Base-by-base conservation (phyloP, 2,888 invertebrate genomes). In the Yponomeuta sedellus region DNA sequence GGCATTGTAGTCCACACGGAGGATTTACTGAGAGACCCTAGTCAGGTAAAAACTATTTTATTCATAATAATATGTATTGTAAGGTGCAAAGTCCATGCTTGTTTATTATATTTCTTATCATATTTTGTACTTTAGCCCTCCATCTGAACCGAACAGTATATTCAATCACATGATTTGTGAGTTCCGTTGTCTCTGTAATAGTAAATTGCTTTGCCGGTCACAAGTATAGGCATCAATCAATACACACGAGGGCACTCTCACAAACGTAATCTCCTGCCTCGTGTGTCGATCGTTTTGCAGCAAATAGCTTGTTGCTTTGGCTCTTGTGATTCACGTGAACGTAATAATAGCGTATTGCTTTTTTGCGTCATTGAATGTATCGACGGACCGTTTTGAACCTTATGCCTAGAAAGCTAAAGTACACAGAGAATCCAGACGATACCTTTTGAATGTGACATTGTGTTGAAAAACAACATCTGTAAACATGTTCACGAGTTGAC, bases 1-100 rank as follows among this genome's bases (percentile, higher is more conserved):
- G 98, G 98, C 20, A 94, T 98, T 71, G 97, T 97, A 70, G 97
- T 97, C 11, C 97, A 98, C 80, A 96, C 97, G 0, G 98, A 98
- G 87, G 98, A 98, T 79, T 91, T 97, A 72, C 91, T 98, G 64
- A 92, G 96, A 69, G 97, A 98, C 86, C 94, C 96, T 10, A 93
- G 94, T 34, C 95, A 97, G 92, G 95, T 94, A 82, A 81, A n/a
- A 74, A 28, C 11, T 58, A 39, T 61, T 22, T 16, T 57, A 34
- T 34, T 34, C 8, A 34, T 8, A 34, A 34, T 34, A 5, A 34
- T 34, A 8, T 34, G 34, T 34, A 8, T 34, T 34, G 34, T 34
- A 34, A 8, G 34, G 34, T 34, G 34, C 34, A 34, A 34, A 34
- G 34, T 34, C 8, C 8, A 34, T 8, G 8, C 34, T 34, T 34